Base-by-base conservation (phyloP, 1,140 invertebrate genomes). In the Eurosta solidaginis region DNA sequence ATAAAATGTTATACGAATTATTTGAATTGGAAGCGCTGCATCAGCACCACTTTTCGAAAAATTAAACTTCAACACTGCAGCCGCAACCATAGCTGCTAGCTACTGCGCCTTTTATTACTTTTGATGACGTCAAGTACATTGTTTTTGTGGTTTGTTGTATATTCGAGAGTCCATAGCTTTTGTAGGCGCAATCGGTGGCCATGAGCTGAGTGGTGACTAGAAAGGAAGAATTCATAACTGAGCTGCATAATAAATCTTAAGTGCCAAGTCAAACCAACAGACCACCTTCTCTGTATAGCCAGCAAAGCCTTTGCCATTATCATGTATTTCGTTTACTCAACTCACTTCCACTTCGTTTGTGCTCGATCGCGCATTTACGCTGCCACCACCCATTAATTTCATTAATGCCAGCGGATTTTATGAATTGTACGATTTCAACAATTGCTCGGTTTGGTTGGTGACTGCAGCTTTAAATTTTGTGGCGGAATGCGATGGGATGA, bases 331-430 rank as follows among this genome's bases (percentile, higher is more conserved):
- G 29, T 12, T n/a, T 17, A 17, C 33, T 29, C 54, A 36, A 17
- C 45, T 29, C 4, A 59, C 29, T 22, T 10, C 54, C n/a, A 22
- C 22, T 54, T 14, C 27, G 14, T 33, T 59, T 59, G 29, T n/a
- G 54, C 54, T 59, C 54, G 54, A 59, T 59, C 25, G 54, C 54
- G 54, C 14, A 17, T 29, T 36, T 36, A 33, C 17, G 29, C 27
- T 17, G 52, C 52, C 29, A 29, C 17, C 25, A 59, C 52, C 52
- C 52, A 59, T 59, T 59, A 59, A 59, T 59, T 59, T 33, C 52
- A 59, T 59, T 59, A 59, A 59, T 59, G 52, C 52, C 52, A 59
- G 27, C 52, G 52, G 52, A 59, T 59, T 59, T 59, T 59, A 59
- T 59, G 25, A 59, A 36, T 59, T 36, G 22, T 52, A 25, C 20